Evolutionary conservation across 2,888 invertebrate genomes (phyloP), one percentile per base, ranked within the genome.

Genomic region (Ectemnius lituratus): DNA sequence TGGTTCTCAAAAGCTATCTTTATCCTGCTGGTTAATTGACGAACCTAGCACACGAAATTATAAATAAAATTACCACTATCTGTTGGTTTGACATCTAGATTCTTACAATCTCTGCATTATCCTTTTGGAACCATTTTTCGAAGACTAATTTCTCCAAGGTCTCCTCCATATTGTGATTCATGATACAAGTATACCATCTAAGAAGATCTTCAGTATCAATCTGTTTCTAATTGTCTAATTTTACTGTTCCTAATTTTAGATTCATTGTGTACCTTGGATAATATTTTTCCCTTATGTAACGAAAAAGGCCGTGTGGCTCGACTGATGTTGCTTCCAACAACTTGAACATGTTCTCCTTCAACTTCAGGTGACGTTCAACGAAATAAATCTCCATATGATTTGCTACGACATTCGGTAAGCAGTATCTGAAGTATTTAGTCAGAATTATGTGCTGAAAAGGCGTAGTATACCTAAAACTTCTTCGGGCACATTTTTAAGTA

Each of bases 321-420:
- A 23, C 23, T 23, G 23, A 23, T 3, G 23, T 23, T 23, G 23
- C 23, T 23, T 23, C 23, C 2, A 23, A 3, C 23, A 23, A 23
- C 23, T 23, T 1, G 23, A 3, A 23, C 23, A 23, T 23, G 23
- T 2, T 23, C 2, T 23, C 23, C 23, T 23, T 23, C 2, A 23
- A 23, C 3, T 23, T 23, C 23, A 23, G 23, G 23, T 23, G 23
- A 23, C 23, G 13, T 61, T 61, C 61, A 0, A 27, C 46, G 45
- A 61, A 61, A 45, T 45, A 61, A 4, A 61, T 27, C n/a, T 61
- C 16, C 4, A 61, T 46, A 16, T 61, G 61, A 61, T 45, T 37
- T 16, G 16, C 61, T 61, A 47, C 13, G 37, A 60, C 27, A 28
- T 13, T 23, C 3, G 14, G 8, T 14, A 16, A 28, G 23, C 14